Conservation (phyloP, 2,797 vertebrate genomes). For the Periophthalmus magnuspinnatus region DNA sequence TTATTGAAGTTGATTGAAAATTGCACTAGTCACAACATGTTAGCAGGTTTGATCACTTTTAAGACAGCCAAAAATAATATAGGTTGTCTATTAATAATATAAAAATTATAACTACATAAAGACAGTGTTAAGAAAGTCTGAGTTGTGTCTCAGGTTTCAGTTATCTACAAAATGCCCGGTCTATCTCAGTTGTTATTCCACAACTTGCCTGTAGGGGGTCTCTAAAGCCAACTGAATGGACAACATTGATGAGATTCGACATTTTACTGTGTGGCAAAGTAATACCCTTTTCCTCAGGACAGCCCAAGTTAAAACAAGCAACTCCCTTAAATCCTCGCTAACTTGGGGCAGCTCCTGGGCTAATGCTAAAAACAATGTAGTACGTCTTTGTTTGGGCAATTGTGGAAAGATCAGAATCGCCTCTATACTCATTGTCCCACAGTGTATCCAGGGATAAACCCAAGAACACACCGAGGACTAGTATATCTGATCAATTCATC, state of each 20-base stretch:
- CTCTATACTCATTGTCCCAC: conserved; percentile 84
- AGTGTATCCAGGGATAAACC: conserved; percentile 28
- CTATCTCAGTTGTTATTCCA: neutral
- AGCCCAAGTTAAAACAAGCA: no score
- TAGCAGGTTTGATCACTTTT: neutral
- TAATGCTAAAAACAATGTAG: neutral
- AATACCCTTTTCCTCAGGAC: neutral
- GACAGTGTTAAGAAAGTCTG: neutral
- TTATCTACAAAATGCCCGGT: no score
- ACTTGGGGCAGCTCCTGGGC: neutral
- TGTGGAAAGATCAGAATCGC: conserved; percentile 95
- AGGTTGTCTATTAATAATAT: neutral
- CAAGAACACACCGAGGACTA: conserved; percentile 75
- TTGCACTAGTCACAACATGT: neutral
- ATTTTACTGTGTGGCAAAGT: neutral
- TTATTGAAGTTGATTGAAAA: neutral
- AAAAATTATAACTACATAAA: neutral
- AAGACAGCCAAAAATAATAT: no score
- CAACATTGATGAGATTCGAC: neutral
- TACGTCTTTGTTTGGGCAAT: neutral
- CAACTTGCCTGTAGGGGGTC: neutral
- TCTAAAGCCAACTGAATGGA: neutral
- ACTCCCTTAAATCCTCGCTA: neutral
- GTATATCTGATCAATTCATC: conserved; percentile 99
- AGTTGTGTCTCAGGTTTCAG: neutral